Evolutionary conservation across 2,113 vertebrate genomes (phyloP).

Genomic region (Thamnaconus septentrionalis): DNA sequence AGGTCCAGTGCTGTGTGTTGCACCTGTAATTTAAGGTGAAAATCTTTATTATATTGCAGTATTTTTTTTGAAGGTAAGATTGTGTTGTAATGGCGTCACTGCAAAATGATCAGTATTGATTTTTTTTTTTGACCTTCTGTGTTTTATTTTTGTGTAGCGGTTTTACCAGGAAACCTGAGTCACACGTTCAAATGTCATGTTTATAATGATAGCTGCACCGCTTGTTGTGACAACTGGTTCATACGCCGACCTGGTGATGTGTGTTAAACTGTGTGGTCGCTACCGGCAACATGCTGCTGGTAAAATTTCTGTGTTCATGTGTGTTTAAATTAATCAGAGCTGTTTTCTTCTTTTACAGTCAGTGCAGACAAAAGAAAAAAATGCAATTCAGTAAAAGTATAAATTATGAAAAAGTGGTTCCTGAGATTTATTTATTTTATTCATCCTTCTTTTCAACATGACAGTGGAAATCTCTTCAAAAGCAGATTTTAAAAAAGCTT

Average conservation of each 20-base stretch:
- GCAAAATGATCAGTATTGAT: conserved; percentile 5
- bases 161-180: not conserved
- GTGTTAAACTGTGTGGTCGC: conserved; percentile 3
- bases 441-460: too few relatives aligned
- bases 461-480: too few relatives aligned
- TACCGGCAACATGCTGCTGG: too few relatives aligned
- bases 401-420: too few relatives aligned
- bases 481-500: too few relatives aligned
- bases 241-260: conserved; percentile 21
- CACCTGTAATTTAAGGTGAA: conserved; percentile 10
- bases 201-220: conserved; percentile 11
- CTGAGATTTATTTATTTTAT: not conserved
- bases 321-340: conserved; percentile 44
- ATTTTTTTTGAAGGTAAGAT: conserved; percentile 42
- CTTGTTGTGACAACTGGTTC: conserved; percentile 18
- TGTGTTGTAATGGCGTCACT: conserved; percentile 31
- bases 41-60: conserved; percentile 37
- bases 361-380: too few relatives aligned
- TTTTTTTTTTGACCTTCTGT: not conserved
- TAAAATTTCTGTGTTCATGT: conserved; percentile 25
- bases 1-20: not conserved
- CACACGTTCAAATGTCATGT: not conserved
- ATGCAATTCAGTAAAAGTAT: too few relatives aligned
- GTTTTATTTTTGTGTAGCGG: conserved; percentile 8
- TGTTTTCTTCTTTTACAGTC: not conserved